Conservation (phyloP, 2,888 invertebrate genomes). For the Ochlodes sylvanus region DNA sequence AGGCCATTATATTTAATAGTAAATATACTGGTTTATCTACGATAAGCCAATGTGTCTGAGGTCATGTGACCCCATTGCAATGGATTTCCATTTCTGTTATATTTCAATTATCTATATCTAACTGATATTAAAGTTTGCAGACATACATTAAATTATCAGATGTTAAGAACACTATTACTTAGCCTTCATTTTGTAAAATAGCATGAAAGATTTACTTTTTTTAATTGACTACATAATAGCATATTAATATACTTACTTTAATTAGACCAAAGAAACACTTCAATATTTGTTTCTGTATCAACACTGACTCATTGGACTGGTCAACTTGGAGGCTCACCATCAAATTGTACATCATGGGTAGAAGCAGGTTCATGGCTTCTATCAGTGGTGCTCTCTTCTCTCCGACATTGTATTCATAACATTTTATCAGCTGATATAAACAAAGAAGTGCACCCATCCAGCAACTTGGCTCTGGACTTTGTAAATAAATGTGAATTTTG, state of each 20-base stretch:
- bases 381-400: slow-evolving; percentile 96
- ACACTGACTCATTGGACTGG: slow-evolving; percentile 93
- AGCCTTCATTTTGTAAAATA: no score
- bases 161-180: no score
- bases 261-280: slow-evolving; percentile 96
- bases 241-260: slow-evolving; percentile 84
- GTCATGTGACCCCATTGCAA: no score
- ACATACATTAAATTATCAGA: no score
- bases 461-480: slow-evolving; percentile 93
- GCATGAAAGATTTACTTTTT: no score
- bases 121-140: no score
- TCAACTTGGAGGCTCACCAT: slow-evolving; percentile 92
- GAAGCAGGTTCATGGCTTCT: slow-evolving; percentile 96
- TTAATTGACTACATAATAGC: no score
- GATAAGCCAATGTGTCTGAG: no score
- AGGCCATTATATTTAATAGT: no score
- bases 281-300: slow-evolving; percentile 96
- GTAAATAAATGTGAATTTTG: slow-evolving; percentile 96
- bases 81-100: no score
- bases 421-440: slow-evolving; percentile 97
- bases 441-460: slow-evolving; percentile 97
- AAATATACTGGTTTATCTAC: no score
- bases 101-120: no score
- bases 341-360: slow-evolving; percentile 96
- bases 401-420: slow-evolving; percentile 94